These are phyloP conservation scores for Heliconius himera DNA, from an alignment of 1,140 invertebrate genomes.

Conservation along the genomic window DNA sequence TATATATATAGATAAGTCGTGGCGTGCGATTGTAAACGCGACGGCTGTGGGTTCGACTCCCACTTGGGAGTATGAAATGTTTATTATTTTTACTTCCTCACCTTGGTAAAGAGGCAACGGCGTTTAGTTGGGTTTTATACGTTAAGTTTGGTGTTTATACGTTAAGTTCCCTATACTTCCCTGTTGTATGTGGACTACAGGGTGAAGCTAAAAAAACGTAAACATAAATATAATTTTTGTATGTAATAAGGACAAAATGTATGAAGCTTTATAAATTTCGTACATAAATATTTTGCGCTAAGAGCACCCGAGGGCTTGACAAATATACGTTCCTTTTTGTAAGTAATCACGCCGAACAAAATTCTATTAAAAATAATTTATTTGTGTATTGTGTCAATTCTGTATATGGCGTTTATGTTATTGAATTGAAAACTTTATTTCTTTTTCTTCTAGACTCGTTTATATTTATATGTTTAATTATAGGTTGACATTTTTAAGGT, in stretches of 20 bases:
- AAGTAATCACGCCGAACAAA: background rate
- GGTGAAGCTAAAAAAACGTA: background rate
- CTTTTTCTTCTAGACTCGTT: background rate
- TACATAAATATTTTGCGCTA: background rate
- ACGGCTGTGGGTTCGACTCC: too few relatives aligned
- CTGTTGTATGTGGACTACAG: too few relatives aligned
- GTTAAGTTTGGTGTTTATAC: too few relatives aligned
- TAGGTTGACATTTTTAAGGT: background rate
- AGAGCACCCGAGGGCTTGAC: constrained; percentile 4
- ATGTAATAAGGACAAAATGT: too few relatives aligned
- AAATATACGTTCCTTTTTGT: background rate
- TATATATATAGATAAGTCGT: too few relatives aligned
- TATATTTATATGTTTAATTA: background rate
- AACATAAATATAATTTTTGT: too few relatives aligned
- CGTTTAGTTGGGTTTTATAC: too few relatives aligned
- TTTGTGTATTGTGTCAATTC: background rate
- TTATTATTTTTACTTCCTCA: background rate
- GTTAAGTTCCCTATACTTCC: too few relatives aligned
- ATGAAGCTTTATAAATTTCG: too few relatives aligned
- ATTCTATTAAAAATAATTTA: background rate
- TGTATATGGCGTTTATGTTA: background rate
- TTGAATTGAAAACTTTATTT: background rate
- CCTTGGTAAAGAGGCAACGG: too few relatives aligned
- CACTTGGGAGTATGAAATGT: background rate
- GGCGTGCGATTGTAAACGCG: too few relatives aligned